Base-by-base conservation (phyloP, 2,888 invertebrate genomes). In the Deladenus siricidicola region DNA sequence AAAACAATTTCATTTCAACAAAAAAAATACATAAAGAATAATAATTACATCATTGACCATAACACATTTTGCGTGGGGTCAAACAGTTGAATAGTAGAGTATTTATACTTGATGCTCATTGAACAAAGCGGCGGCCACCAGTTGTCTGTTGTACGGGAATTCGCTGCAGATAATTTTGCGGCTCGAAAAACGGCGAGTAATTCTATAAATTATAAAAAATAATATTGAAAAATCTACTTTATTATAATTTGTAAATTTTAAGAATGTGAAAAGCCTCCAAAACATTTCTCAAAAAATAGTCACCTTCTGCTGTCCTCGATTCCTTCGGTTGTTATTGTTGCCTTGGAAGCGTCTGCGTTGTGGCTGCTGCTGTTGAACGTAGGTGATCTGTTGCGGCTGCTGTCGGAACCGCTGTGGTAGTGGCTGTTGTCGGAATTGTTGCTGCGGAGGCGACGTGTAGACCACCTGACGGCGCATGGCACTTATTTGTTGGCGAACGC, bases 131-230 rank as follows among this genome's bases (percentile, higher is more conserved):
- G 14, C 39, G 39, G 8, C 6, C 39, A 34, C 6, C 14, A 34
- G 39, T 34, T 14, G 39, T 34, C 14, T 34, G 6, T 14, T 3
- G 14, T 53, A 39, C 30, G 39, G 53, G 54, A 21, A 68, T 42
- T 24, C 66, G 63, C 53, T 69, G 64, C 26, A 67, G 61, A 56
- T 50, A 67, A 39, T 70, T 67, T 3, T 49, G 49, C 10, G 67
- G 68, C 55, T 69, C 69, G 30, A 60, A 69, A 45, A 69, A 57
- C 3, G 67, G 60, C 44, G 64, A 64, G n/a, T 14, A 19, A 21
- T 53, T 53, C 43, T 53, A 42, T 10, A 49, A 49, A 17, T 8
- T 4, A n/a, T 29, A 51, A 51, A 10, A 8, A 8, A 28, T n/a
- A 51, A 10, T 6, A 34, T 10, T 10, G 39, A 34, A 14, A 34